phyloP scores from a whole-genome alignment of 1,140 invertebrate species.

The Achroia grisella region DNA sequence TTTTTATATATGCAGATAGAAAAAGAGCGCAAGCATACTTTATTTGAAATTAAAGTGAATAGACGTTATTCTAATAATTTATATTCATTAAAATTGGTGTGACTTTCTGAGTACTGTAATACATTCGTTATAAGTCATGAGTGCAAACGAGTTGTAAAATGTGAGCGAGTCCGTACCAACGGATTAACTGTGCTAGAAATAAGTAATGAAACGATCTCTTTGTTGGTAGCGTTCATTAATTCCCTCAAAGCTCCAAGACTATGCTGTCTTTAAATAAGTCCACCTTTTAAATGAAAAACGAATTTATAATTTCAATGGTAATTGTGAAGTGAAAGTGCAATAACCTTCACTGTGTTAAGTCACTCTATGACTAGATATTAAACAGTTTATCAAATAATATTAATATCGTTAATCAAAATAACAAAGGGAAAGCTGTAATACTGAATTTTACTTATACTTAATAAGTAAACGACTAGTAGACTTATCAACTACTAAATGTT shows the following conservation, averaged over 20 bases:
- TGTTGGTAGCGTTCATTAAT: slow-evolving; percentile 14
- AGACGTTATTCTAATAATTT: too few species aligned
- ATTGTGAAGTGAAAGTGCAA: slow-evolving; percentile 1
- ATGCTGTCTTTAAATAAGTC: slow-evolving; percentile 4
- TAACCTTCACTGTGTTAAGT: neutral
- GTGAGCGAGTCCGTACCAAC: neutral
- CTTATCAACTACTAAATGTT: too few species aligned
- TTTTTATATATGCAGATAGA: too few species aligned
- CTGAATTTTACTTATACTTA: too few species aligned
- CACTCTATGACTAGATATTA: too few species aligned
- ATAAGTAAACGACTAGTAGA: too few species aligned
- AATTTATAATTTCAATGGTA: slow-evolving; percentile 8
- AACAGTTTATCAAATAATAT: too few species aligned
- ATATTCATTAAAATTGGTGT: too few species aligned
- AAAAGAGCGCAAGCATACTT: too few species aligned
- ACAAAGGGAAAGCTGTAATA: too few species aligned
- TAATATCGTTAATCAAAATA: too few species aligned
- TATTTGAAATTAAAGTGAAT: too few species aligned
- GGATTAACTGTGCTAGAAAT: slow-evolving; percentile 8
- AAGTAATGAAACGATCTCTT: slow-evolving; percentile 13
- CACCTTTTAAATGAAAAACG: neutral
- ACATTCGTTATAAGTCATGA: slow-evolving; percentile 2
- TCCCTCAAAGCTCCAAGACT: slow-evolving; percentile 5
- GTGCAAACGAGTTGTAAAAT: neutral
- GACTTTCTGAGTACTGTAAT: neutral